These are phyloP conservation scores for Eubasilissa splendida DNA, from an alignment of 2,888 invertebrate genomes.

Conservation along the genomic window DNA sequence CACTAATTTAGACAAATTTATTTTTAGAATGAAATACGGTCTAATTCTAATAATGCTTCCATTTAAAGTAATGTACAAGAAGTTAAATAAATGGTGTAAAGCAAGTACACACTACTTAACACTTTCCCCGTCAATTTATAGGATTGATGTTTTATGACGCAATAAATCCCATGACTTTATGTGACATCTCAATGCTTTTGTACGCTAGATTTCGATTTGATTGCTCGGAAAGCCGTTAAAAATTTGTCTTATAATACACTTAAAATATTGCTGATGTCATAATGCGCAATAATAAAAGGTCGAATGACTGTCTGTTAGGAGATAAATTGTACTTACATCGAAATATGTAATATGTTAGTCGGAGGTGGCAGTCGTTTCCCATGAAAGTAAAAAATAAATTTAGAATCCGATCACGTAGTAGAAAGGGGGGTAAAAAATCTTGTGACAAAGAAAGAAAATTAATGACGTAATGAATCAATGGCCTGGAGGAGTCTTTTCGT, in stretches of 20 bases:
- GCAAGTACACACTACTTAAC: background rate
- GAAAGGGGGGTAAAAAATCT: constrained; percentile 26
- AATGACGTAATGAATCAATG: constrained; percentile 58
- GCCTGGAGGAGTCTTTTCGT: constrained; percentile 47
- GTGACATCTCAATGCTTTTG: constrained; percentile 37
- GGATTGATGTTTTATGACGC: constrained; percentile 29
- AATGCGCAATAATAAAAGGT: constrained; percentile 24
- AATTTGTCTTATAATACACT: constrained; percentile 38
- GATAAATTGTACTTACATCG: constrained; percentile 34
- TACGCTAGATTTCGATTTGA: constrained; percentile 11
- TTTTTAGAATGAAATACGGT: too few species aligned
- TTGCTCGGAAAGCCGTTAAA: constrained; percentile 26
- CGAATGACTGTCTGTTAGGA: constrained; percentile 52
- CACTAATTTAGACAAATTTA: too few species aligned
- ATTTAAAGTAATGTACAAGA: too few species aligned
- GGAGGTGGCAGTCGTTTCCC: constrained; percentile 19
- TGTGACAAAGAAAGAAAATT: constrained; percentile 53
- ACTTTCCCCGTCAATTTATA: constrained; percentile 19
- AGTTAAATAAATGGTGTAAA: background rate
- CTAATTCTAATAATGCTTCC: too few species aligned
- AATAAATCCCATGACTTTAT: constrained; percentile 28
- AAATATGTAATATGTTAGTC: constrained; percentile 34
- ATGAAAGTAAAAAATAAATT: constrained; percentile 53
- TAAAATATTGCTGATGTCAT: constrained; percentile 34
- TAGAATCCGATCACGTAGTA: constrained; percentile 52